phyloP scores from a whole-genome alignment of 2,888 invertebrate genomes.

The Nematopogon swammerdamellus region DNA sequence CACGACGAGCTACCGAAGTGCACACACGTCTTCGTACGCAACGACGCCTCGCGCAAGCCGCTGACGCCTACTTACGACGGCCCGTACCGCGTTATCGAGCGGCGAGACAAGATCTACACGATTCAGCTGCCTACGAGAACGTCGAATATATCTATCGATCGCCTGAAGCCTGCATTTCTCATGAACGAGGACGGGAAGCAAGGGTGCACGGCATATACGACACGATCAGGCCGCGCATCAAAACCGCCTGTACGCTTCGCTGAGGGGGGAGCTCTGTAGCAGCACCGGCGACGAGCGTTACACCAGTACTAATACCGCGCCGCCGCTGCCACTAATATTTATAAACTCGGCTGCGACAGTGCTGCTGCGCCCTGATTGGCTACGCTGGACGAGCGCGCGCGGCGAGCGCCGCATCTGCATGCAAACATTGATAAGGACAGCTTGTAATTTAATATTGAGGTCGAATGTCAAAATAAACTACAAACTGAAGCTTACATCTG shows the following conservation, averaged over 20 bases:
- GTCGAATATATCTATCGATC: conserved; percentile 10
- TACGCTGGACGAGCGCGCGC: no score
- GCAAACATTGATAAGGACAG: no score
- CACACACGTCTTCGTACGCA: conserved; percentile 14
- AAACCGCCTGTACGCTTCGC: background rate
- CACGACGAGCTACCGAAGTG: conserved; percentile 6
- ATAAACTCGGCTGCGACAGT: no score
- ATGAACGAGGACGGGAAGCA: background rate
- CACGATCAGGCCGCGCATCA: background rate
- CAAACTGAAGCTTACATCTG: no score
- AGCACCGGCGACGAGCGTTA: no score
- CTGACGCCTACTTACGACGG: conserved; percentile 14
- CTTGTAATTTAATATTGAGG: no score
- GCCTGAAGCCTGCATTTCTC: conserved; percentile 14
- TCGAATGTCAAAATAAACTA: no score
- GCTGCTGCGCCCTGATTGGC: no score
- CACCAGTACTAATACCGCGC: no score
- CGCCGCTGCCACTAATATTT: no score
- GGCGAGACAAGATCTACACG: conserved; percentile 8
- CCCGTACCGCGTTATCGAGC: conserved; percentile 9
- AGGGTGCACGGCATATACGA: background rate
- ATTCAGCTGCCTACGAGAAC: conserved; percentile 7
- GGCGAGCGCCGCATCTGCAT: no score
- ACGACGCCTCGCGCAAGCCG: conserved; percentile 13
- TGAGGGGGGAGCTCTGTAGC: background rate